phyloP scores from a whole-genome alignment of 2,113 vertebrate species.

The Varanus salvator region DNA sequence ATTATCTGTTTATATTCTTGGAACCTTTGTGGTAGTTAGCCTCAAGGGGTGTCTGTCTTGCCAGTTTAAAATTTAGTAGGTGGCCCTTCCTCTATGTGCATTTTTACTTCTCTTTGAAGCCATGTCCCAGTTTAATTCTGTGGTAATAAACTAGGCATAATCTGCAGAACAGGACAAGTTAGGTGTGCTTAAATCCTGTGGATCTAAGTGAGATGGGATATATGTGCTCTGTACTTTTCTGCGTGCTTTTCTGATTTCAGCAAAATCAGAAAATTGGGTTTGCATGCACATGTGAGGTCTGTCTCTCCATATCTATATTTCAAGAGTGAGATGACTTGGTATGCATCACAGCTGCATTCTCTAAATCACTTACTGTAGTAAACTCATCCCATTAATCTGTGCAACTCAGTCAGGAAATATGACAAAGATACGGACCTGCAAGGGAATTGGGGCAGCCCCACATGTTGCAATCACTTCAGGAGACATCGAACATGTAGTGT shows the following conservation, averaged over 20 bases:
- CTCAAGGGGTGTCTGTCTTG: slow-evolving; percentile 15
- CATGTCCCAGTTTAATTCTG: not conserved
- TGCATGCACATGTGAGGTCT: not conserved
- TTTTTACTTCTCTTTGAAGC: not conserved
- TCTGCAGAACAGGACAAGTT: not conserved
- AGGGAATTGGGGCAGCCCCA: not conserved
- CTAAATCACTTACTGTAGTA: not conserved
- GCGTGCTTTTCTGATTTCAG: not conserved
- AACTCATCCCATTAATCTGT: not conserved
- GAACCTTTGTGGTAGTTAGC: slow-evolving; percentile 44
- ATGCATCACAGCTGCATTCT: not conserved
- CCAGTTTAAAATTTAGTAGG: slow-evolving; percentile 16
- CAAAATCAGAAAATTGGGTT: not conserved
- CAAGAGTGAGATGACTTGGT: not conserved
- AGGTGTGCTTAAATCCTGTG: not conserved
- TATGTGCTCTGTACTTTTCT: not conserved
- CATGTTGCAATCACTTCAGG: not conserved
- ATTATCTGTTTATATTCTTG: slow-evolving; percentile 62
- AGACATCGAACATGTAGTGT: not conserved
- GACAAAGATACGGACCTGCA: not conserved
- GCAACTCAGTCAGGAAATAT: not conserved
- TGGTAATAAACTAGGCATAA: not conserved
- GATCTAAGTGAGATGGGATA: not conserved
- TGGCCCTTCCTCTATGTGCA: not conserved
- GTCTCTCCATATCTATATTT: not conserved